Evolutionary conservation across 2,797 vertebrate genomes (phyloP).

Genomic region (Ibycter americanus): DNA sequence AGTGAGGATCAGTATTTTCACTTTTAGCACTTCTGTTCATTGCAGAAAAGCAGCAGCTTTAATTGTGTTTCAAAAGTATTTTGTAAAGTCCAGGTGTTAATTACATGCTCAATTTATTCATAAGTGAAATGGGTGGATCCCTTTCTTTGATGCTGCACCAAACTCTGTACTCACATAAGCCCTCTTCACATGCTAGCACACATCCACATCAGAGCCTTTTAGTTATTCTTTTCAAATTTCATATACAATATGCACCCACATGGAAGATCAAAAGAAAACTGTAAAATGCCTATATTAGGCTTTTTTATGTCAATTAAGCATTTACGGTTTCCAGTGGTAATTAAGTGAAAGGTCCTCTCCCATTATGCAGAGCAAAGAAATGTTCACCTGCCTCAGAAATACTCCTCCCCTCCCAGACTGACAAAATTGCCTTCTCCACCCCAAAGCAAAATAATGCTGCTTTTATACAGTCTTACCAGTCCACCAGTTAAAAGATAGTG

Average conservation of each 20-base stretch:
- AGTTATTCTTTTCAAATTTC: slow-evolving; percentile 38
- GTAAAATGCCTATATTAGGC: slow-evolving; percentile 51
- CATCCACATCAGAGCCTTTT: neutral
- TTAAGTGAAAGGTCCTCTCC: slow-evolving; percentile 40
- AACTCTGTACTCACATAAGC: slow-evolving; percentile 17
- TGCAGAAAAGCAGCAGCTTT: slow-evolving; percentile 26
- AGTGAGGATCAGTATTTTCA: slow-evolving; percentile 10
- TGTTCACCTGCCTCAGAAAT: slow-evolving; percentile 25
- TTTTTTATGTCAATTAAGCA: slow-evolving; percentile 64
- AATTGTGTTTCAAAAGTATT: slow-evolving; percentile 38
- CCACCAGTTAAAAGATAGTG: neutral
- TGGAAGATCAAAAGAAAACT: slow-evolving; percentile 62
- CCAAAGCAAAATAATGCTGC: neutral
- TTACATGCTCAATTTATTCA: slow-evolving; percentile 63
- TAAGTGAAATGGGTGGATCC: slow-evolving; percentile 49
- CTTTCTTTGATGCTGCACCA: slow-evolving; percentile 17
- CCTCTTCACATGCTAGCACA: slow-evolving; percentile 18
- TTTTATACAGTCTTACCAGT: neutral
- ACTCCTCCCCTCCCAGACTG: neutral
- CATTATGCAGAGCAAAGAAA: neutral
- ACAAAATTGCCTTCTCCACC: slow-evolving; percentile 7
- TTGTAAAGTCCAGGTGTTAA: slow-evolving; percentile 63
- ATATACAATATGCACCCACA: slow-evolving; percentile 39
- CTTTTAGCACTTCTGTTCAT: neutral
- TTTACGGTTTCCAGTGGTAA: neutral